A percentile compares a stretch with the other conserved stretches of the same genome.
Conservation (phyloP, 1,140 invertebrate genomes). For the Asbolus verrucosus region DNA sequence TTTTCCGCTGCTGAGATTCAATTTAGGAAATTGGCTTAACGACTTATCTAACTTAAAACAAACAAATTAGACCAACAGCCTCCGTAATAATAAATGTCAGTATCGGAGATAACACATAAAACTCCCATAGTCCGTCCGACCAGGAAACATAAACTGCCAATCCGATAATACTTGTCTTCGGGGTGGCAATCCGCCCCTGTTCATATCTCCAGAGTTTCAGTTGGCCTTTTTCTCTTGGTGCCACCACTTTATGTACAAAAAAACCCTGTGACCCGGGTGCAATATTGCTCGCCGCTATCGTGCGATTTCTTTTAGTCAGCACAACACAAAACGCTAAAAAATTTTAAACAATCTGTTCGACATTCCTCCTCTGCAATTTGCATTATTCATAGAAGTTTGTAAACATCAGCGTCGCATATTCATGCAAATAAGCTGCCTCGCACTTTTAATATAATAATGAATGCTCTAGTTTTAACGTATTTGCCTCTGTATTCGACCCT, state of each 20-base stretch:
- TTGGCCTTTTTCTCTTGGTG: slow-evolving; percentile 2
- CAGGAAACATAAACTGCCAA: slow-evolving; percentile 38
- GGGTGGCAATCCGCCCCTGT: neutral
- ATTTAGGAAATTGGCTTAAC: slow-evolving; percentile 25
- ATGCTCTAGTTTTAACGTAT: slow-evolving; percentile 7
- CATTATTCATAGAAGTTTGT: slow-evolving; percentile 33
- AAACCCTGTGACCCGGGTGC: neutral
- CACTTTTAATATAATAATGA: slow-evolving; percentile 32
- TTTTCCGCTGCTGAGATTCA: slow-evolving; percentile 27
- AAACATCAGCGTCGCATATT: slow-evolving; percentile 29
- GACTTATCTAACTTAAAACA: slow-evolving; percentile 31
- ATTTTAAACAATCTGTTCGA: slow-evolving; percentile 15
- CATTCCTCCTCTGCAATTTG: slow-evolving; percentile 21
- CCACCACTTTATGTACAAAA: slow-evolving; percentile 13
- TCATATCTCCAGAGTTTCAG: neutral
- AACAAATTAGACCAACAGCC: slow-evolving; percentile 17
- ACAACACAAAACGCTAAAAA: neutral
- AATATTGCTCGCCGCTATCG: too few relatives aligned
- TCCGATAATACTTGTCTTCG: slow-evolving; percentile 38
- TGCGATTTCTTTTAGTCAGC: neutral
- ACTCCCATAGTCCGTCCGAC: slow-evolving; percentile 3
- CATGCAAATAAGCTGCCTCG: slow-evolving; percentile 14
- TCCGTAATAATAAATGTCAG: slow-evolving; percentile 17
- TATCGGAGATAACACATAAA: slow-evolving; percentile 3
- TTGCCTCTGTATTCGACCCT: neutral